Base-by-base conservation (phyloP, 2,113 vertebrate species). In the Sinocyclocheilus maitianheensis region DNA sequence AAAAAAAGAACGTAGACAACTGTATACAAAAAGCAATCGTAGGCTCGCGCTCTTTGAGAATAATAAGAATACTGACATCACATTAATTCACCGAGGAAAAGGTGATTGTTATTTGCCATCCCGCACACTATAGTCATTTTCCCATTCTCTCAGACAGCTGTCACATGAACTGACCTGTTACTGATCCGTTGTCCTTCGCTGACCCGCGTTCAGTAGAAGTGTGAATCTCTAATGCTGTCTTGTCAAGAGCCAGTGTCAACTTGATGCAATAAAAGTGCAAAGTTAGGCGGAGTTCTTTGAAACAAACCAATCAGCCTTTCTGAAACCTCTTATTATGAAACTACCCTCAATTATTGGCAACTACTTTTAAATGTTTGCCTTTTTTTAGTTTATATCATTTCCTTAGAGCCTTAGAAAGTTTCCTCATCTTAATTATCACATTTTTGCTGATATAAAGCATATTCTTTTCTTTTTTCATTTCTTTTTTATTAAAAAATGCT, bases 161-260 rank as follows among this genome's bases (percentile, higher is more conserved):
- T 63, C 53, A 37, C n/a, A 24, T 11, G 4, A 46, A 85, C 86
- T 88, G 60, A 85, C 87, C 79, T 88, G 69, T 16, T 53, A 77
- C 37, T 77, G 75, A 65, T 55, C 37, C 5, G 75, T 1, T 77
- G 86, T 87, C 81, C 86, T 46, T 40, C 62, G 78, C 37, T 81
- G 76, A 62, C 55, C 67, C 60, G 37, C 58, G 51, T 58, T 43
- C 9, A 34, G 51, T 24, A 6, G 67, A 40, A 43, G 69, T 84
- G 22, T 12, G 69, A 55, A 8, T 83, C 10, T 72, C 22, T 60
- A 43, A 34, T 37, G 5, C 46, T 13, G 81, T 55, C 2, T 37
- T 14, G n/a, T 71, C 46, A 58, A n/a, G 24, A 83, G 46, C 20
- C 4, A 16, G 46, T 53, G 24, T n/a, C 12, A 43, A 55, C 26